Conservation (phyloP, 2,113 vertebrate species). For the Serilophus lunatus region DNA sequence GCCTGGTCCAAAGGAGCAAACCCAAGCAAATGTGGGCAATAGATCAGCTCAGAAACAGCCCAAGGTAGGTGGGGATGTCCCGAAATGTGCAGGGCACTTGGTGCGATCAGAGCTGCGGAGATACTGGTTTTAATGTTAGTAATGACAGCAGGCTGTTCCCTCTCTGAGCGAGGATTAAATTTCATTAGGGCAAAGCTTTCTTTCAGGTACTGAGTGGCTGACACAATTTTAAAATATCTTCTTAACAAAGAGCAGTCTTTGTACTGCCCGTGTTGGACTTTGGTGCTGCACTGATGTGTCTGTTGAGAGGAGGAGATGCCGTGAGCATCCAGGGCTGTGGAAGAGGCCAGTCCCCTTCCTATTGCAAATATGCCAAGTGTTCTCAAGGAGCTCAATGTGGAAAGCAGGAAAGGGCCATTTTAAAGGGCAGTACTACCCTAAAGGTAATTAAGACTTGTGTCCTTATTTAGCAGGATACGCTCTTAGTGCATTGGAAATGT, state of each 20-base stretch:
- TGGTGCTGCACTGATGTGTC: not conserved
- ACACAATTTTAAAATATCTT: not conserved
- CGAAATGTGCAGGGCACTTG: not conserved
- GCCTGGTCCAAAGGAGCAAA: not conserved
- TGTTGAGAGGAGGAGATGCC: not conserved
- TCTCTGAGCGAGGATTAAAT: not conserved
- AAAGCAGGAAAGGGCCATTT: not conserved
- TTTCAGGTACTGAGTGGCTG: not conserved
- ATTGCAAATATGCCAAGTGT: not conserved
- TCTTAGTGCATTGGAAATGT: not conserved
- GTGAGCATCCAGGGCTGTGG: not conserved
- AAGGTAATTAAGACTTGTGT: not conserved
- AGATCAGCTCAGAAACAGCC: not conserved
- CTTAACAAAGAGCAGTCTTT: not conserved
- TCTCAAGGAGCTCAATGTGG: not conserved
- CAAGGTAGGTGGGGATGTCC: not conserved
- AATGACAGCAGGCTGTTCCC: not conserved
- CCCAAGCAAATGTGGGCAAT: fast-evolving
- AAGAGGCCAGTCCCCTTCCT: not conserved
- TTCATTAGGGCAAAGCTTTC: not conserved
- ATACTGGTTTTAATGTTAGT: not conserved
- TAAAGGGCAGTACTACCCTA: not conserved
- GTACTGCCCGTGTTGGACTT: not conserved
- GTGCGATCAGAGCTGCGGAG: fast-evolving
- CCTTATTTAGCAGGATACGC: not conserved